Evolutionary conservation across 1,140 invertebrate genomes (phyloP).

Genomic region (Trachymyrmex septentrionalis): DNA sequence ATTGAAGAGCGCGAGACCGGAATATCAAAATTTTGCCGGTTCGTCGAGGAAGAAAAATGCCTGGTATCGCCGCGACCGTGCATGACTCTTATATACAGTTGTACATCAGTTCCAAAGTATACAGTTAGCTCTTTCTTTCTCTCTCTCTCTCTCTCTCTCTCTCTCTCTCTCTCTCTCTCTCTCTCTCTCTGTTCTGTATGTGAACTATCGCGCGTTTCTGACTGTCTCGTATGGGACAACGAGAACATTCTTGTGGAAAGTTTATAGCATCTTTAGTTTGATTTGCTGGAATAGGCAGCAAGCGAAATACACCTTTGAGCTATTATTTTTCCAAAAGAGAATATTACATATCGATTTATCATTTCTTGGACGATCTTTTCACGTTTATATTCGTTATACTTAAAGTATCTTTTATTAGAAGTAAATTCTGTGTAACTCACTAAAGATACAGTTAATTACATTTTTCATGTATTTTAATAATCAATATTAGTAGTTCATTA

Average conservation of each 20-base stretch:
- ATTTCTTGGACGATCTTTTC: background rate
- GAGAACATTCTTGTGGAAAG: constrained; percentile 16
- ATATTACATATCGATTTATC: background rate
- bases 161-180: background rate
- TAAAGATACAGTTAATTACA: constrained; percentile 23
- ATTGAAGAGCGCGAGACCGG: constrained; percentile 50
- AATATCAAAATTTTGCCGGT: constrained; percentile 68
- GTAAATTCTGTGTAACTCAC: background rate
- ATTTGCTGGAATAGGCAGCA: constrained; percentile 23
- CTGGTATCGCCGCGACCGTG: constrained; percentile 47
- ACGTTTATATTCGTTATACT: background rate
- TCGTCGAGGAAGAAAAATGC: constrained; percentile 66
- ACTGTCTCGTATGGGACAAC: constrained; percentile 6
- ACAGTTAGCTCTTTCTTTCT: constrained; percentile 22
- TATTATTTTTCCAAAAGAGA: background rate
- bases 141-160: constrained; percentile 2
- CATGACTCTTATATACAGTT: constrained; percentile 53
- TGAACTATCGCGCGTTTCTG: constrained; percentile 9
- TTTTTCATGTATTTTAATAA: constrained; percentile 47
- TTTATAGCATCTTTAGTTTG: constrained; percentile 52
- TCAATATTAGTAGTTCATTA: constrained; percentile 29
- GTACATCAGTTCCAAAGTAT: constrained; percentile 47
- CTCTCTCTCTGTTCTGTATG: background rate
- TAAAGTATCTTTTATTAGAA: constrained; percentile 21
- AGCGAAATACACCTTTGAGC: background rate